Evolutionary conservation across 2,888 invertebrate genomes (phyloP).

Genomic region (Agrochola circellaris): DNA sequence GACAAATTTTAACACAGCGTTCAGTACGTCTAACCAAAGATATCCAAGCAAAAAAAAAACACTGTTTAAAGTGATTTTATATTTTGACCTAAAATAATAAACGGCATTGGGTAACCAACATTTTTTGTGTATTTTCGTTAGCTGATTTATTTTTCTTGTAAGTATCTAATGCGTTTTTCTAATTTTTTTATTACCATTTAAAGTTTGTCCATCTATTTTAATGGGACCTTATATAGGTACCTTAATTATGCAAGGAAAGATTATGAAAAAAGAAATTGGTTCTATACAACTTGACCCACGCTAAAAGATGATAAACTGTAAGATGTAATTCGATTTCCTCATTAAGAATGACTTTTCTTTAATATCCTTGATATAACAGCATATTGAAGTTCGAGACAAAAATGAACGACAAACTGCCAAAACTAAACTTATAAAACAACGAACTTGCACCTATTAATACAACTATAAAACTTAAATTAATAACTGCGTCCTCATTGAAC

Average conservation of each 20-base stretch:
- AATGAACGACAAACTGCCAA: conserved; percentile 13
- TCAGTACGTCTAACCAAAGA: too few species aligned
- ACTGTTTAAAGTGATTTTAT: too few species aligned
- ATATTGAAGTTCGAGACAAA: conserved; percentile 9
- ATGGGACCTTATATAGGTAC: too few species aligned
- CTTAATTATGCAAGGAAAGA: neutral
- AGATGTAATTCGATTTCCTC: neutral
- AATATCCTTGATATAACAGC: neutral
- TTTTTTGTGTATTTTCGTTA: too few species aligned
- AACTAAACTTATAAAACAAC: conserved; percentile 35
- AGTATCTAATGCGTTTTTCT: too few species aligned
- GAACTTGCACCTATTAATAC: conserved; percentile 30
- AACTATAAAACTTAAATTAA: conserved; percentile 55
- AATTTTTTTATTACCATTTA: too few species aligned
- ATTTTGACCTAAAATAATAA: too few species aligned
- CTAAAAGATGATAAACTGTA: neutral
- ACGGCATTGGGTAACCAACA: too few species aligned
- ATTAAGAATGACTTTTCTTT: neutral
- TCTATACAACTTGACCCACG: neutral
- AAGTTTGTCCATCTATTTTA: too few species aligned
- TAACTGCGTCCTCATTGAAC: conserved; percentile 33
- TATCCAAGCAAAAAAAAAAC: too few species aligned
- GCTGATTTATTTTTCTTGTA: too few species aligned
- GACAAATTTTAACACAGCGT: too few species aligned
- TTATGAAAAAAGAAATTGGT: neutral